Percentiles rank a stretch among this genome's conserved stretches.
Evolutionary conservation across 2,113 vertebrate species (phyloP).

Genomic region (Trachemys scripta): DNA sequence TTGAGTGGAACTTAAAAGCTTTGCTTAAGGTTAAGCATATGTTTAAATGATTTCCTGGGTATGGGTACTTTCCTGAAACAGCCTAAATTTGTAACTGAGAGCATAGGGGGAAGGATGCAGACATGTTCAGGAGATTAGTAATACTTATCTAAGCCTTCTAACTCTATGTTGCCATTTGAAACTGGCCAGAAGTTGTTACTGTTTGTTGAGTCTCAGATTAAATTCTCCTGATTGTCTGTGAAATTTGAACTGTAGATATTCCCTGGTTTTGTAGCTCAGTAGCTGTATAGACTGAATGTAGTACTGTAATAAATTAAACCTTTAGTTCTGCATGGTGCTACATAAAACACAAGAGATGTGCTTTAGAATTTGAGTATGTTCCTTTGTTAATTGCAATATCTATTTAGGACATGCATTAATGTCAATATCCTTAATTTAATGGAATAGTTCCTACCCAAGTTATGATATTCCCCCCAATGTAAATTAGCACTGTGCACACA

Average conservation of each 20-base stretch:
- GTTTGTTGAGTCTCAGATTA: neutral
- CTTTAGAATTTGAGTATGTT: slow-evolving; percentile 73
- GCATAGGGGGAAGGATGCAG: too few species aligned
- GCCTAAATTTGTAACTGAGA: neutral
- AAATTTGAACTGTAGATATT: neutral
- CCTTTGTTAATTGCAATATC: slow-evolving; percentile 70
- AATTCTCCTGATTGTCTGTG: too few species aligned
- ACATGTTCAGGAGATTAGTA: too few species aligned
- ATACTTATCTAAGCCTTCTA: too few species aligned
- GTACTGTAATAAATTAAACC: neutral
- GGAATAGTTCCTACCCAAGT: slow-evolving; percentile 75
- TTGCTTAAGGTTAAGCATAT: too few species aligned
- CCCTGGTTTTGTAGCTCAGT: neutral
- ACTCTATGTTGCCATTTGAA: neutral
- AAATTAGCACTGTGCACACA: slow-evolving; percentile 67
- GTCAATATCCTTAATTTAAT: slow-evolving; percentile 77
- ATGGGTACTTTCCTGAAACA: neutral
- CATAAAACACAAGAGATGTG: slow-evolving; percentile 56
- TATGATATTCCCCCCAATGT: slow-evolving; percentile 59
- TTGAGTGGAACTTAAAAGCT: too few species aligned
- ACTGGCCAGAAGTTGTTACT: neutral
- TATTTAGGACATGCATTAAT: slow-evolving; percentile 76
- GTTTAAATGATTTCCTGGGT: too few species aligned
- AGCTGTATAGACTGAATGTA: neutral
- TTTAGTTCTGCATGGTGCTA: slow-evolving; percentile 51